A percentile compares a stretch with the other conserved stretches of the same genome.
These are phyloP conservation scores for Entosphenus tridentatus DNA, from an alignment of 2,113 vertebrate species.

Conservation along the genomic window DNA sequence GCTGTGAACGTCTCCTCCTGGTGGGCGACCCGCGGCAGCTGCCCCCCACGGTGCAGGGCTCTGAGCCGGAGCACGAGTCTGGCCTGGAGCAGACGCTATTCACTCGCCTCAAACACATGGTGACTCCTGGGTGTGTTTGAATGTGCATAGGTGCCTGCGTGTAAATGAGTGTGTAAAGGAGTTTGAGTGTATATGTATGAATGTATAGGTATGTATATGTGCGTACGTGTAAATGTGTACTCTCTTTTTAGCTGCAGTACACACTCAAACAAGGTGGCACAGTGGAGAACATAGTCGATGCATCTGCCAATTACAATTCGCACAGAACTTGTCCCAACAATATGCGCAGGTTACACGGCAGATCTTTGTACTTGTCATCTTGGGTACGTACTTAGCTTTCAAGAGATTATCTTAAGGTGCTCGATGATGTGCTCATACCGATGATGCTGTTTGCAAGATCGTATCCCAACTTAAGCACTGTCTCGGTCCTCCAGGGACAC, in stretches of 20 bases:
- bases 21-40: conserved; percentile 40
- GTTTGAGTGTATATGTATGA: conserved; percentile 1
- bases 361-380: not conserved
- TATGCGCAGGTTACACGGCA: no score
- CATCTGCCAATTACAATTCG: not conserved
- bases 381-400: not conserved
- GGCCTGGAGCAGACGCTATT: conserved; percentile 44
- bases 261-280: not conserved
- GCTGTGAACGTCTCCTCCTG: conserved; percentile 37
- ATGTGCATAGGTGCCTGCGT: not conserved
- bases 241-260: not conserved
- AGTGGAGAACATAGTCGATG: not conserved
- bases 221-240: not conserved
- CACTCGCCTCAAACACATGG: conserved; percentile 34
- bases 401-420: not conserved
- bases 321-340: not conserved
- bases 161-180: not conserved
- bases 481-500: conserved; percentile 22
- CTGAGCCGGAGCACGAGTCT: conserved; percentile 24
- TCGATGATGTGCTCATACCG: not conserved
- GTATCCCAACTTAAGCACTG: not conserved
- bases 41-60: conserved; percentile 36
- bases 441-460: conserved; percentile 3
- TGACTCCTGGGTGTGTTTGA: conserved; percentile 12
- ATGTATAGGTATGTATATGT: conserved; percentile 1